Evolutionary conservation across 1,140 invertebrate genomes (phyloP).

Genomic region (Uloborus diversus): DNA sequence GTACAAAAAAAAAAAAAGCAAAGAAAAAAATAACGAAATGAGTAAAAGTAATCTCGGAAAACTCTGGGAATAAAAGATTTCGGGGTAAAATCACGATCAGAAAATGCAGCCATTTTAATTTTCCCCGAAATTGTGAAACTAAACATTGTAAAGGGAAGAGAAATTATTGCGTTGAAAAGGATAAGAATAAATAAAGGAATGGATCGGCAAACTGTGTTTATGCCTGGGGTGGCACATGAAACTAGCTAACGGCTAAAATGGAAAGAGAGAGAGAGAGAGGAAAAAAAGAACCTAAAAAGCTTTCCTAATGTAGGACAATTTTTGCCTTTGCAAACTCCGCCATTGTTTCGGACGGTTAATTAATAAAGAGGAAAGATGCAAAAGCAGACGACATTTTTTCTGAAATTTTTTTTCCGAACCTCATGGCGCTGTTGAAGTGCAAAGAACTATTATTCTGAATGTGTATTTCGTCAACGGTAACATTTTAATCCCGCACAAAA

Average conservation of each 20-base stretch:
- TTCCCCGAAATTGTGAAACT: slow-evolving; percentile 3
- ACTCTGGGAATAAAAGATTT: slow-evolving; percentile 25
- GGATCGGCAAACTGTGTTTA: slow-evolving; percentile 20
- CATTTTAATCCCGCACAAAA: slow-evolving; percentile 16
- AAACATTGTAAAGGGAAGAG: background rate
- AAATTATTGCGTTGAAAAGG: slow-evolving; percentile 2
- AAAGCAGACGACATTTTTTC: slow-evolving; percentile 26
- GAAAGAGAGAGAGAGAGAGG: background rate
- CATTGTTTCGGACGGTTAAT: slow-evolving; percentile 34
- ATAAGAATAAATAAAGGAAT: slow-evolving; percentile 40
- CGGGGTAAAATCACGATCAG: slow-evolving; percentile 26
- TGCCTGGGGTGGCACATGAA: slow-evolving; percentile 2
- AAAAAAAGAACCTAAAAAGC: slow-evolving; percentile 11
- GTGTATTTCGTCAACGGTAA: slow-evolving; percentile 17
- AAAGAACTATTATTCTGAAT: slow-evolving; percentile 24
- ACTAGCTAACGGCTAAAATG: background rate
- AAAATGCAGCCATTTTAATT: slow-evolving; percentile 26
- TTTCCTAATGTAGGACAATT: slow-evolving; percentile 13
- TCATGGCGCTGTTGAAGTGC: slow-evolving; percentile 8
- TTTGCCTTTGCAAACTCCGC: slow-evolving; percentile 8
- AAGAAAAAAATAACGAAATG: background rate
- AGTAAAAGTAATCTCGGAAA: slow-evolving; percentile 9
- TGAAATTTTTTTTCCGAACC: no score
- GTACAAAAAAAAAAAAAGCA: background rate
- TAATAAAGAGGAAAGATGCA: slow-evolving; percentile 15